Evolutionary conservation across 2,888 invertebrate species (phyloP), one percentile per base, ranked within the genome.

Genomic region (Lochmaea crataegi): DNA sequence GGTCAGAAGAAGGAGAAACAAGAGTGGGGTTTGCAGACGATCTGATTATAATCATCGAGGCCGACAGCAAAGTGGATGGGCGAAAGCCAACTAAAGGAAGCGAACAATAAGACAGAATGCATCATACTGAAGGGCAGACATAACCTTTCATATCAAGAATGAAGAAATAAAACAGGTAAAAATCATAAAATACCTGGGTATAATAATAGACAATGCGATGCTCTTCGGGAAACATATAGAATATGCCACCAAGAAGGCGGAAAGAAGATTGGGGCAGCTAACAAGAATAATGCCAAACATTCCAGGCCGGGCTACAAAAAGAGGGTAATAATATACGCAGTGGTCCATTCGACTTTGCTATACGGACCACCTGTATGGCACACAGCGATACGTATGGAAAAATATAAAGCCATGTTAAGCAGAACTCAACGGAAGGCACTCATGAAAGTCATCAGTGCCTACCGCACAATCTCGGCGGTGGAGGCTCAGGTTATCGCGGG

Each of bases 291-390:
- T 73, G 69, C 71, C 75, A n/a, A 75, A 76, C n/a, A 71, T 72
- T 12, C 64, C 56, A 41, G 72, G 14, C 75, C 75, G 3, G 75
- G 65, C 53, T 38, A 38, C 12, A 26, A 38, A 2, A 71, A 71
- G 22, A 75, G 75, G 16, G 72, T 38, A 38, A n/a, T 72, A 11
- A 41, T 76, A 9, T 61, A 48, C 12, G 22, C 18, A 7, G 75
- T 74, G 38, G 75, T 68, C 9, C 45, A 71, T 6, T 73, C 71
- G 9, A 70, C 69, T n/a, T 9, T 76, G 6, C 26, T 77, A 51
- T 77, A 76, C 45, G 75, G 68, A 9, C 74, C 74, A 10, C 73
- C 72, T 3, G 60, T 73, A 12, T 76, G 76, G 76, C 11, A 60
- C 6, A 42, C 51, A n/a, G 74, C 63, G 10, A 60, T 66, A 32